phyloP scores from a whole-genome alignment of 2,797 vertebrate genomes.

The Prunella strophiata region DNA sequence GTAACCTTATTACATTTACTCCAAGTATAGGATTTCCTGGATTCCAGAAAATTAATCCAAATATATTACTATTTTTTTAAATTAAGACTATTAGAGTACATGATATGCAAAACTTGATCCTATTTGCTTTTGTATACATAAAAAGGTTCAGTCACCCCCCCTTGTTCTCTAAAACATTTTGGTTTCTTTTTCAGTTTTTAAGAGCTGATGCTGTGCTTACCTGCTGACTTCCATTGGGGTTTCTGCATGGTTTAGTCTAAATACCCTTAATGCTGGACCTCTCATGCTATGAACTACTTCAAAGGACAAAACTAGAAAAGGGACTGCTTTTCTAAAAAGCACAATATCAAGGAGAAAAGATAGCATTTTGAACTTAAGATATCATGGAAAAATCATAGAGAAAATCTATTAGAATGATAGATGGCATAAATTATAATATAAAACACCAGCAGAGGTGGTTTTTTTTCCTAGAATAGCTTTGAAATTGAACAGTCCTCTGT shows the following conservation, averaged over 20 bases:
- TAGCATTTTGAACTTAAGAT: slow-evolving; percentile 67
- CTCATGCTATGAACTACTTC: slow-evolving; percentile 67
- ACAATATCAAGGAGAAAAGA: slow-evolving; percentile 70
- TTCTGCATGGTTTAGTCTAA: slow-evolving; percentile 75
- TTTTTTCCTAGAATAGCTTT: slow-evolving; percentile 61
- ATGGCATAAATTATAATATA: slow-evolving; percentile 73
- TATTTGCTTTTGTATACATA: slow-evolving; percentile 27
- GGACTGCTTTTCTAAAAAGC: slow-evolving; percentile 31
- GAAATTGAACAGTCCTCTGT: slow-evolving; percentile 56
- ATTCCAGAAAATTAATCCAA: slow-evolving; percentile 39
- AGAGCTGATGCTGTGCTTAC: slow-evolving; percentile 65
- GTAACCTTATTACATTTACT: slow-evolving; percentile 12
- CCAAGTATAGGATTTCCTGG: background rate
- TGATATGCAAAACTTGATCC: slow-evolving; percentile 8
- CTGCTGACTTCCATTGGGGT: slow-evolving; percentile 63
- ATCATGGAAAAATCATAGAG: slow-evolving; percentile 69
- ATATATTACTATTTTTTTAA: background rate
- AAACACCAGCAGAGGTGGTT: slow-evolving; percentile 46
- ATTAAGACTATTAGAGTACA: slow-evolving; percentile 9
- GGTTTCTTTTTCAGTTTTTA: slow-evolving; percentile 67
- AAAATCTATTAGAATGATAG: slow-evolving; percentile 71
- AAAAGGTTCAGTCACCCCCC: slow-evolving; percentile 31
- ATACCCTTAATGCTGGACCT: slow-evolving; percentile 65
- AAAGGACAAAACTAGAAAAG: slow-evolving; percentile 63
- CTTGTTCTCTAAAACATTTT: slow-evolving; percentile 55